Base-by-base conservation (phyloP, 2,888 invertebrate genomes). In the Parnassius glacialis region DNA sequence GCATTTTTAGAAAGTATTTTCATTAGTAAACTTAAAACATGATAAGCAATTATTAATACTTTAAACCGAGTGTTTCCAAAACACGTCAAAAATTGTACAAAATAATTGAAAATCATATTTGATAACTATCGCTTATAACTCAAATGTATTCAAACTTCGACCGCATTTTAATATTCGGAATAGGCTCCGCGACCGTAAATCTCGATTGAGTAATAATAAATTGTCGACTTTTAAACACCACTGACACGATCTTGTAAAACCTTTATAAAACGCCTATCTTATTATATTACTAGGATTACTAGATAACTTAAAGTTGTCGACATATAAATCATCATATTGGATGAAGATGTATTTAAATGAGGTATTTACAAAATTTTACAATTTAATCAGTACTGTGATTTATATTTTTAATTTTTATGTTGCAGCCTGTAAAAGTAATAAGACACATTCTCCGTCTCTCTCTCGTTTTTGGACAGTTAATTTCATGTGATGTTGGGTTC, bases 131-230 rank as follows among this genome's bases (percentile, higher is more conserved):
- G 51, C 47, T 58, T 45, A 55, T 57, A 20, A n/a, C 57, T 64
- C 47, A 43, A 44, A 59, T 62, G 52, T 25, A 55, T 50, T 56
- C 59, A 64, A 65, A 64, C 65, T 68, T 66, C 62, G 62, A 65
- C 65, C 64, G 69, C 69, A 67, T 69, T 73, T 74, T 71, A 74
- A 73, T 73, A 76, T 74, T 73, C 74, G 70, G 68, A 70, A 72
- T 74, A 74, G 67, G 72, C 70, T 72, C 68, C 69, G 65, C 65
- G 70, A 63, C 75, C 76, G 73, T 79, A 79, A 78, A 79, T 75
- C 70, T 65, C 66, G 62, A 70, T 68, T 69, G 70, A 74, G 68
- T 68, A 64, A 67, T 71, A 70, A 78, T 80, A 80, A 80, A 80
- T 73, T 72, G 69, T 69, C 67, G 65, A 71, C 68, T 71, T 73